Evolutionary conservation across 2,888 invertebrate genomes (phyloP).

Genomic region (Drosophila macrothrix): DNA sequence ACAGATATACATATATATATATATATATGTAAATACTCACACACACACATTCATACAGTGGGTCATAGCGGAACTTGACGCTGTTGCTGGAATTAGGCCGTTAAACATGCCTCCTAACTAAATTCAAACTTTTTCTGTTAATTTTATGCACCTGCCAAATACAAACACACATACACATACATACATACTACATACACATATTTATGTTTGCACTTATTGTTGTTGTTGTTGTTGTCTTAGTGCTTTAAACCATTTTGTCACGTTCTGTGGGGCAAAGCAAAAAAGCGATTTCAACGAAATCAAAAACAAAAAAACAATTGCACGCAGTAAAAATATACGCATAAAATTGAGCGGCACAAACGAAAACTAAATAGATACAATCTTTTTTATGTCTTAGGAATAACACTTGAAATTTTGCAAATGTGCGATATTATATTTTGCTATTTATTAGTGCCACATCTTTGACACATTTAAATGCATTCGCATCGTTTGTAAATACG

Average conservation of each 20-base stretch:
- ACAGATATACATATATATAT: neutral
- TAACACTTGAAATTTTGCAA: constrained; percentile 42
- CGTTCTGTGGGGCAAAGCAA: constrained; percentile 54
- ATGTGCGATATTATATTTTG: constrained; percentile 43
- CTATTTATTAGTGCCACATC: constrained; percentile 65
- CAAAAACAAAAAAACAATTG: constrained; percentile 35
- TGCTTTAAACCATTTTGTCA: constrained; percentile 67
- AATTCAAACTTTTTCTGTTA: constrained; percentile 52
- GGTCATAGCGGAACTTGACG: constrained; percentile 26
- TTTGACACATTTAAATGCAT: constrained; percentile 49
- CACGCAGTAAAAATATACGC: constrained; percentile 53
- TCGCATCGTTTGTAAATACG: neutral
- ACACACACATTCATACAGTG: neutral
- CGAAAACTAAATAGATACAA: constrained; percentile 67
- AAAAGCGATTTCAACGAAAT: constrained; percentile 45
- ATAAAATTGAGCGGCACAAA: constrained; percentile 35
- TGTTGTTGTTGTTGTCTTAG: constrained; percentile 11
- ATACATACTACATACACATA: neutral
- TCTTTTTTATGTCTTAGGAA: constrained; percentile 46
- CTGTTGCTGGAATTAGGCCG: constrained; percentile 20
- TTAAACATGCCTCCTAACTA: constrained; percentile 29
- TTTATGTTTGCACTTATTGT: constrained; percentile 26
- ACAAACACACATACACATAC: neutral
- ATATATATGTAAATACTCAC: neutral
- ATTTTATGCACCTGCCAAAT: constrained; percentile 31